Conservation (phyloP, 1,140 invertebrate genomes). For the Rhizoglyphus robini region DNA sequence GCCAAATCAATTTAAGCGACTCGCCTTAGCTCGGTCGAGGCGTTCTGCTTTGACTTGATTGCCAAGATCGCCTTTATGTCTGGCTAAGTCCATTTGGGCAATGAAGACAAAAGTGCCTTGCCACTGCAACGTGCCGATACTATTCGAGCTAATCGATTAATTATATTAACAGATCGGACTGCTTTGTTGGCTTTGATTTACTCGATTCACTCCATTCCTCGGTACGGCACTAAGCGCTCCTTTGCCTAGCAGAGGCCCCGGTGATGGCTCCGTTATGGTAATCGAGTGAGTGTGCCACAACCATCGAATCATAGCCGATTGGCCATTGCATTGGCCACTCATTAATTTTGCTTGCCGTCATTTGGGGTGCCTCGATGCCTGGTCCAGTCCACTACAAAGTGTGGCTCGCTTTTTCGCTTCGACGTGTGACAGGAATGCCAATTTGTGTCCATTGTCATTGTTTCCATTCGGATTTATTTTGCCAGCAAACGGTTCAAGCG, state of each 20-base stretch:
- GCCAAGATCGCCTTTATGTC: neutral
- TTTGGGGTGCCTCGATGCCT: too few relatives aligned
- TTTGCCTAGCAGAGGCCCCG: too few relatives aligned
- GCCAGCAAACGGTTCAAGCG: too few relatives aligned
- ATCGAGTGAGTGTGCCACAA: neutral
- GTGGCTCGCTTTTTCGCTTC: neutral
- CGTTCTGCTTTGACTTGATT: neutral
- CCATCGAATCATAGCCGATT: neutral
- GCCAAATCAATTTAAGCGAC: constrained; percentile 1
- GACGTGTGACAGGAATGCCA: constrained; percentile 2
- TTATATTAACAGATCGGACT: constrained; percentile 5
- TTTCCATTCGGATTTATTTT: neutral
- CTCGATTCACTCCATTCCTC: neutral
- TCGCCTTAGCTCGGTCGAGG: too few relatives aligned
- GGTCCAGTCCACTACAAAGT: neutral
- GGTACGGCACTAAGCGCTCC: too few relatives aligned
- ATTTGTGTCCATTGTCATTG: neutral
- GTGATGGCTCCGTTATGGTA: neutral
- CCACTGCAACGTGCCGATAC: neutral
- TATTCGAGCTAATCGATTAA: constrained; percentile 3
- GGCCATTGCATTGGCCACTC: neutral
- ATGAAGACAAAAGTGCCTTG: neutral
- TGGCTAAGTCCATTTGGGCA: neutral
- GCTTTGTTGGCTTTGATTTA: neutral
- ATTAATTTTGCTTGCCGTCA: neutral